Percentiles rank a stretch among this genome's conserved stretches.
Conservation (phyloP, 2,888 invertebrate species). For the Coelinius sp. region DNA sequence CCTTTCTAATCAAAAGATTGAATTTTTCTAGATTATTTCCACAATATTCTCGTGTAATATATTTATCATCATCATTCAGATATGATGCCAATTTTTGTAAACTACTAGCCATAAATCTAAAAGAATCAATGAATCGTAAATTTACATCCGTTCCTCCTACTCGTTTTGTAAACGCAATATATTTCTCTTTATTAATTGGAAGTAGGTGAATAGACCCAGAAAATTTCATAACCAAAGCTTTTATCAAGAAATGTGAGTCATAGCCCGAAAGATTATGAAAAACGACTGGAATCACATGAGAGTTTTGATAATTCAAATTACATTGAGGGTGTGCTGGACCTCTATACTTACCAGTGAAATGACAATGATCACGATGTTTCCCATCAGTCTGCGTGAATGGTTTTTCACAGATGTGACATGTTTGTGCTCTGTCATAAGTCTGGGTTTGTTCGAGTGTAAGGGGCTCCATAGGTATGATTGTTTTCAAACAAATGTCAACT, state of each 20-base stretch:
- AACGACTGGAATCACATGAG: constrained; percentile 47
- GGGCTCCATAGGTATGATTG: too few relatives aligned
- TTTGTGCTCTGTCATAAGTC: background rate
- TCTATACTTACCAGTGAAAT: constrained; percentile 45
- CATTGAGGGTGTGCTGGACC: constrained; percentile 50
- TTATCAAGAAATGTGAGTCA: constrained; percentile 54
- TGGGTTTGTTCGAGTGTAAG: too few relatives aligned
- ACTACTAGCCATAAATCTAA: constrained; percentile 31
- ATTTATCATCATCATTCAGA: background rate
- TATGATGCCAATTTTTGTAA: background rate
- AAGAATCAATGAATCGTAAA: constrained; percentile 39
- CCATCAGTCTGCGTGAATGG: constrained; percentile 27
- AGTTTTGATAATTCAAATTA: constrained; percentile 51
- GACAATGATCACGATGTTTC: constrained; percentile 46
- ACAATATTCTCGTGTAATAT: too few relatives aligned
- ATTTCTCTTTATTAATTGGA: constrained; percentile 37
- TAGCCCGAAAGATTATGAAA: constrained; percentile 45
- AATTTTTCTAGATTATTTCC: too few relatives aligned
- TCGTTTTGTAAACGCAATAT: background rate
- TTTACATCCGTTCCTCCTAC: background rate
- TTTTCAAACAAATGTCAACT: too few relatives aligned
- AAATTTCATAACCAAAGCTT: constrained; percentile 40
- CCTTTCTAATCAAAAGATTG: too few relatives aligned
- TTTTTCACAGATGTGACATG: constrained; percentile 47
- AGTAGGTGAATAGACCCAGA: constrained; percentile 43